Percentiles rank a stretch among this genome's conserved stretches.
Evolutionary conservation across 2,888 invertebrate species (phyloP).

Genomic region (Pammene fasciana): DNA sequence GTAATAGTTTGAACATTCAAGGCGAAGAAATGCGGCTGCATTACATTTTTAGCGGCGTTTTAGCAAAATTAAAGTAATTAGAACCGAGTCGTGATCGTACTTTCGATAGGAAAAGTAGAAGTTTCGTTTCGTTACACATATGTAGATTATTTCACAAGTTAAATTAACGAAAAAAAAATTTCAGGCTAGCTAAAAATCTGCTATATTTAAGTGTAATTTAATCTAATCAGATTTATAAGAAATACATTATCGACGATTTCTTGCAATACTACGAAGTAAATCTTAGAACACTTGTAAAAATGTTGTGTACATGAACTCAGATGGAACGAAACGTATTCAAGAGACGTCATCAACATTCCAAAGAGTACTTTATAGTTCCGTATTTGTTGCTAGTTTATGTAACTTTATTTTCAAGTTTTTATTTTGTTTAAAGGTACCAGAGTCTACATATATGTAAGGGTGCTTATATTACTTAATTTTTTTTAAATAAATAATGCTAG

Average conservation of each 20-base stretch:
- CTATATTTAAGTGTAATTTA: not conserved
- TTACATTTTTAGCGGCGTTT: constrained; percentile 35
- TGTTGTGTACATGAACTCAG: not conserved
- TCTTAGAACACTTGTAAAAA: not conserved
- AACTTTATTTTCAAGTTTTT: not conserved
- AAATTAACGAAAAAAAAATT: not conserved
- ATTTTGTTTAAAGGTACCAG: too few relatives aligned
- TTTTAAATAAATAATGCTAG: not conserved
- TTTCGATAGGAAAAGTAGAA: constrained; percentile 41
- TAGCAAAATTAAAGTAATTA: constrained; percentile 35
- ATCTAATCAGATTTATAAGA: not conserved
- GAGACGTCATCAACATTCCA: constrained; percentile 38
- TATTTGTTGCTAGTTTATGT: not conserved
- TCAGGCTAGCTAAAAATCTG: not conserved
- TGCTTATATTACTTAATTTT: too few relatives aligned
- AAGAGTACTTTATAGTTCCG: constrained; percentile 18
- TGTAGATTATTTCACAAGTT: not conserved
- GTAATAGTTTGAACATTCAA: constrained; percentile 2
- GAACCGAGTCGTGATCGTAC: constrained; percentile 35
- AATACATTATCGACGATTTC: not conserved
- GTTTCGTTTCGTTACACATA: constrained; percentile 31
- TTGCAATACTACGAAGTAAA: not conserved
- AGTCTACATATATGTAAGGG: too few relatives aligned
- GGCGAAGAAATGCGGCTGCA: constrained; percentile 1
- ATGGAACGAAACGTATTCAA: constrained; percentile 29